Percentiles rank a stretch among this genome's conserved stretches.
These are phyloP conservation scores for Microctenopoma lineatum DNA, from an alignment of 2,797 vertebrate genomes.

Conservation along the genomic window DNA sequence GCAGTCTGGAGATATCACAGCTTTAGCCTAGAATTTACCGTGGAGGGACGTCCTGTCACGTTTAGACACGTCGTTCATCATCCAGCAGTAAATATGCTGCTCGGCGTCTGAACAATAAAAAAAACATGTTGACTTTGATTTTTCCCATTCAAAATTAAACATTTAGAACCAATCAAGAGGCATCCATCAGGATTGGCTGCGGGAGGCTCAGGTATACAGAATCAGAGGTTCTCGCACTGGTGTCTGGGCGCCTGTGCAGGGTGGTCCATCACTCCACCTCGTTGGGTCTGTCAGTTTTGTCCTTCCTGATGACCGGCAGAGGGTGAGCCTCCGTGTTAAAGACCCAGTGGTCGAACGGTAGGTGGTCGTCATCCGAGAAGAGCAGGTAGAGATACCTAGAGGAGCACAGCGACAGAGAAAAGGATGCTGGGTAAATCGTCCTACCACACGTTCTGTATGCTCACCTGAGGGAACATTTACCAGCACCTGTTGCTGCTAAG, in stretches of 20 bases:
- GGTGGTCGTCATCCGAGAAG: slow-evolving; percentile 96
- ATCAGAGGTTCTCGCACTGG: slow-evolving; percentile 54
- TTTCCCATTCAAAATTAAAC: slow-evolving; percentile 33
- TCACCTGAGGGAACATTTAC: too few species aligned
- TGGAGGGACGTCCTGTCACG: slow-evolving; percentile 2
- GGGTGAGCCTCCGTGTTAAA: slow-evolving; percentile 98
- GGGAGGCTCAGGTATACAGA: slow-evolving; percentile 72
- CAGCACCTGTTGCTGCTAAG: too few species aligned
- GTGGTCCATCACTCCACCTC: slow-evolving; percentile 75
- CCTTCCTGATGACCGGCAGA: slow-evolving; percentile 89
- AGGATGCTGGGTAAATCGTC: too few species aligned
- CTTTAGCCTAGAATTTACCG: not conserved
- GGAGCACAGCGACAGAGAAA: not conserved
- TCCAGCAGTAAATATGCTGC: slow-evolving; percentile 22
- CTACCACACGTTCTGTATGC: too few species aligned
- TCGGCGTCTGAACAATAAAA: slow-evolving; percentile 16
- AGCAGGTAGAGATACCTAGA: slow-evolving; percentile 94
- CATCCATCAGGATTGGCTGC: slow-evolving; percentile 29
- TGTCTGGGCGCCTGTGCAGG: not conserved
- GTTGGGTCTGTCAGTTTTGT: slow-evolving; percentile 78
- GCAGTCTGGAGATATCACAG: slow-evolving; percentile 11
- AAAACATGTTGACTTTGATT: slow-evolving; percentile 26
- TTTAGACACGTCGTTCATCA: slow-evolving; percentile 22
- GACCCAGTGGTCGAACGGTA: slow-evolving; percentile 95
- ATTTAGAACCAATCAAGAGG: slow-evolving; percentile 26